Evolutionary conservation across 1,140 invertebrate species (phyloP), one percentile per base, ranked within the genome.

Genomic region (Caenorhabditis remanei): DNA sequence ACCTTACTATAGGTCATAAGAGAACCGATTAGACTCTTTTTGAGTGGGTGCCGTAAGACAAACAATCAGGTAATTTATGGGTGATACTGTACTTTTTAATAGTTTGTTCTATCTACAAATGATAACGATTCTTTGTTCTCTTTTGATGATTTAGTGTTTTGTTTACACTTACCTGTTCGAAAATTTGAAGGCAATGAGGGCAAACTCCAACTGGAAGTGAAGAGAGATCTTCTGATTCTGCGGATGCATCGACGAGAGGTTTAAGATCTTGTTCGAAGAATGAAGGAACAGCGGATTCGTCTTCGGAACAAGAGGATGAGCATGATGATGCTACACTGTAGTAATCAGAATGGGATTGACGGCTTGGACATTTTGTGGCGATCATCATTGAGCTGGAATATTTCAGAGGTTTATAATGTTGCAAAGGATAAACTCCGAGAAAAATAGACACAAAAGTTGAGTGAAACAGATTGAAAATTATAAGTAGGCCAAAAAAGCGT

Each of bases 161-260:
- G 24, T 63, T 63, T 63, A 63, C 61, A 63, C 67, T 71, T 53
- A 79, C 71, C 71, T 79, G 71, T 32, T 79, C 71, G n/a, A 79
- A 79, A 50, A 50, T 79, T 79, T 79, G 46, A 79, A 79, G 46
- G 46, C 71, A 79, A 32, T 79, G 71, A 24, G 71, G 71, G n/a
- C 71, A 79, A 14, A 79, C 71, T 21, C 71, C 71, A n/a, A 79
- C 71, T 8, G 71, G 71, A 79, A 79, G 71, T 11, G 71, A 79
- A 13, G 71, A 79, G 0, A 48, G 19, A 41, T 43, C n/a, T 24
- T 79, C 46, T 11, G 11, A 11, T 50, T 50, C 6, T 50, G 43
- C 19, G 1, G 43, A 48, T 2, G 43, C 71, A 9, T 48, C 71
- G 4, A 79, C 71, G 2, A 50, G 71, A 4, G 43, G 71, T 41